phyloP scores from a whole-genome alignment of 2,797 vertebrate genomes.

The Micrastur ruficollis region DNA sequence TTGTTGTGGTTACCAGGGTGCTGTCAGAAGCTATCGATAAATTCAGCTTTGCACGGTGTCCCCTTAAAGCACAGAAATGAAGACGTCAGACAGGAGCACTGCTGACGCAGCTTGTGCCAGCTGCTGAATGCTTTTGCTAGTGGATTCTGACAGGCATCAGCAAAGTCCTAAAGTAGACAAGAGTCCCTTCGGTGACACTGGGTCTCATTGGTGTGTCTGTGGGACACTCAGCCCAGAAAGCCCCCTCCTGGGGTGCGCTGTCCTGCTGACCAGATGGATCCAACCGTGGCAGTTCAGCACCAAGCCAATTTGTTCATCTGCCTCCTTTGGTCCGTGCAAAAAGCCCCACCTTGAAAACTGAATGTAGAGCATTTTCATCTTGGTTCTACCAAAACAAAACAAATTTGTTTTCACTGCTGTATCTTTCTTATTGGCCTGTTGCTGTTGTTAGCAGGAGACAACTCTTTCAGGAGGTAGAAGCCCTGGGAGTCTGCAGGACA shows the following conservation, averaged over 20 bases:
- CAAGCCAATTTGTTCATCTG: not conserved
- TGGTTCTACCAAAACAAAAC: not conserved
- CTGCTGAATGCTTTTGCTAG: not conserved
- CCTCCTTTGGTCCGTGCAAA: not conserved
- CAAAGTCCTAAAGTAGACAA: not conserved
- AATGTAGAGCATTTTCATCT: not conserved
- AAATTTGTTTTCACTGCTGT: not conserved
- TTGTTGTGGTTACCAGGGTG: not conserved
- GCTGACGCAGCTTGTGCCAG: not conserved
- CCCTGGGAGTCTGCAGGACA: not conserved
- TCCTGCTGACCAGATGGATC: not conserved
- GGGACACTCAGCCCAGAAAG: not conserved
- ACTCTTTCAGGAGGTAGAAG: not conserved
- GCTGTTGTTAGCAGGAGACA: not conserved
- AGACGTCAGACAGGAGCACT: not conserved
- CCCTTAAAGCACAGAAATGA: not conserved
- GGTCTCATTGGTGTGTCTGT: rapidly evolving
- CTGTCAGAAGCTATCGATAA: not conserved
- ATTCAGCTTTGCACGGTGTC: not conserved
- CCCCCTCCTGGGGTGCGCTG: not conserved
- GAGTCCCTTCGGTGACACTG: not conserved
- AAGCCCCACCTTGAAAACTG: not conserved
- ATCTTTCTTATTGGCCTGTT: not conserved
- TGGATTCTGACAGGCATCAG: not conserved
- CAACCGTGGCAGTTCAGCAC: not conserved